Evolutionary conservation across 2,113 vertebrate genomes (phyloP).

Genomic region (Clarias magur): DNA sequence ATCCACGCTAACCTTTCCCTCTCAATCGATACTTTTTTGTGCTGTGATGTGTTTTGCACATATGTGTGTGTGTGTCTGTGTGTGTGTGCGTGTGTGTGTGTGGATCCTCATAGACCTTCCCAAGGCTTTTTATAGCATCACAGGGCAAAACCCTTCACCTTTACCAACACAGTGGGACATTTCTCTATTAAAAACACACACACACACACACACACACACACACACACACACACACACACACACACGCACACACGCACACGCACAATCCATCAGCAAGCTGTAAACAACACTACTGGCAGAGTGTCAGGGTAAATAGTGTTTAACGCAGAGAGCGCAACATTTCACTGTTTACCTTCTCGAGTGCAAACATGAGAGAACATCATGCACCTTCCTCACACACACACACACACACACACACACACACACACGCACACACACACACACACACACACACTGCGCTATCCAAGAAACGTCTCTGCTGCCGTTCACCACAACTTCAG

Average conservation of each 20-base stretch:
- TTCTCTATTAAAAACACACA: background rate
- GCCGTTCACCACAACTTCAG: background rate
- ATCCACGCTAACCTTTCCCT: constrained; percentile 62
- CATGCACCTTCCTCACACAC: background rate
- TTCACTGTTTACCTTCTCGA: background rate
- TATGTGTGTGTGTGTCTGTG: constrained; percentile 34
- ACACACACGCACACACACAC: constrained; percentile 4
- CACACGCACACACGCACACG: constrained; percentile 6
- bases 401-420: constrained; percentile 6
- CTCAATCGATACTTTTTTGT: constrained; percentile 68
- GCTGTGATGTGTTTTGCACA: constrained; percentile 4
- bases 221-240: constrained; percentile 17
- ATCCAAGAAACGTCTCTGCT: background rate
- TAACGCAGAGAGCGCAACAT: background rate
- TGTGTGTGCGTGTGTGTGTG: constrained; percentile 36
- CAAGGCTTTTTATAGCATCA: constrained; percentile 28
- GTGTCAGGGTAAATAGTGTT: constrained; percentile 26
- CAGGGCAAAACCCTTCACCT: constrained; percentile 28
- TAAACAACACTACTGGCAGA: constrained; percentile 35
- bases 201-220: background rate
- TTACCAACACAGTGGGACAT: background rate
- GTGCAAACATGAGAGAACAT: constrained; percentile 9
- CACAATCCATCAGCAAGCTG: background rate
- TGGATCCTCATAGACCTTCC: background rate
- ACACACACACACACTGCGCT: background rate